Evolutionary conservation across 2,797 vertebrate species (phyloP).

Genomic region (Microctenopoma stevenorrisi): DNA sequence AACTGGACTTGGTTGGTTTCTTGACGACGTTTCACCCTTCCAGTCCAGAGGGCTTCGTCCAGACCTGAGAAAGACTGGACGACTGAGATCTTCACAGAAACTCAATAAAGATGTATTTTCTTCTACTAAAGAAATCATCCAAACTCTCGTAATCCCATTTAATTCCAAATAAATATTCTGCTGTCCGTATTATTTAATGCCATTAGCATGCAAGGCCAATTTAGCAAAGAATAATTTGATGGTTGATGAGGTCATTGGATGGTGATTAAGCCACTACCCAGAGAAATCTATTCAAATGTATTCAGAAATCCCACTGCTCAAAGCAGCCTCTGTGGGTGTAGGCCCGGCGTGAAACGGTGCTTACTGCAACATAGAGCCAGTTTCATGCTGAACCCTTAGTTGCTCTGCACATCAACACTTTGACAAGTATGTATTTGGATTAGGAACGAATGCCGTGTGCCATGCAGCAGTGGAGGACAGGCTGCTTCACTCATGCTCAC

Average conservation of each 20-base stretch:
- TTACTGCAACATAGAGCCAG: slow-evolving; percentile 2
- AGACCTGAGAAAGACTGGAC: too few relatives aligned
- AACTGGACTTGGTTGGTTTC: too few relatives aligned
- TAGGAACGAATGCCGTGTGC: background rate
- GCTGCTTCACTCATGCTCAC: background rate
- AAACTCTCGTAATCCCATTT: slow-evolving; percentile 7
- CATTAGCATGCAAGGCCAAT: slow-evolving; percentile 23
- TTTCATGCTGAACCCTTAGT: slow-evolving; percentile 14
- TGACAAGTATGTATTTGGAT: slow-evolving; percentile 22
- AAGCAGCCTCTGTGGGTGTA: slow-evolving; percentile 16
- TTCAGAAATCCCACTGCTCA: slow-evolving; percentile 42
- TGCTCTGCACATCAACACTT: slow-evolving; percentile 12
- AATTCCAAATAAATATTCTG: slow-evolving; percentile 7
- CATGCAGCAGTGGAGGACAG: slow-evolving; percentile 4
- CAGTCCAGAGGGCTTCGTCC: too few relatives aligned
- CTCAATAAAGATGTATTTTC: too few relatives aligned
- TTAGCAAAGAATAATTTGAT: slow-evolving; percentile 34
- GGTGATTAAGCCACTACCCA: slow-evolving; percentile 28
- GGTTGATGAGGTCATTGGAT: slow-evolving; percentile 29
- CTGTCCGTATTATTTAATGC: slow-evolving; percentile 26
- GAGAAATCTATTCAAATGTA: slow-evolving; percentile 58
- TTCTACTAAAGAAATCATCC: slow-evolving; percentile 3
- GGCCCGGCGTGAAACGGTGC: slow-evolving; percentile 12
- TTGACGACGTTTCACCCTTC: too few relatives aligned
- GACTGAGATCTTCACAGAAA: too few relatives aligned